Percentiles rank a stretch among this genome's conserved stretches.
phyloP scores from a whole-genome alignment of 2,797 vertebrate genomes.

The Xenopus petersii region DNA sequence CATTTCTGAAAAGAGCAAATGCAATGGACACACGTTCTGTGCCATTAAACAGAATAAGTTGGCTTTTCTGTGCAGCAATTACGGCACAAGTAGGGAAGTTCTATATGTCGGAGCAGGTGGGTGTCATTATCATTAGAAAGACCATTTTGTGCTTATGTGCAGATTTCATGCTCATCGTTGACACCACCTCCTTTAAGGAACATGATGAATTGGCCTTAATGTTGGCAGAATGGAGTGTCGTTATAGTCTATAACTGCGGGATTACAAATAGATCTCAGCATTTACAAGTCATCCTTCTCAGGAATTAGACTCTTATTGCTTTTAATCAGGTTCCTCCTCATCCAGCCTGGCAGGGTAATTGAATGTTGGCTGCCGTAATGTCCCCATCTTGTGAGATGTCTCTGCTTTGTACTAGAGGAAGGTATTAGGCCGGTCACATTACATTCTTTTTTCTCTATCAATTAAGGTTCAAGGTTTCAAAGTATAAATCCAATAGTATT shows the following conservation, averaged over 20 bases:
- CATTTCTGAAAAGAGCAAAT: too few relatives aligned
- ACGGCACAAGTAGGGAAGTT: too few relatives aligned
- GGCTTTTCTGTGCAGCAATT: too few relatives aligned
- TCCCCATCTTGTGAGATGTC: neutral
- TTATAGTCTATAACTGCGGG: conserved; percentile 7
- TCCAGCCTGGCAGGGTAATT: conserved; percentile 22
- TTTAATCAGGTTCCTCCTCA: conserved; percentile 29
- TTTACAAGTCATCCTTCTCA: conserved; percentile 25
- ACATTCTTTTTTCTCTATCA: too few relatives aligned
- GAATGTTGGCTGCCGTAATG: conserved; percentile 22
- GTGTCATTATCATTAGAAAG: conserved; percentile 15
- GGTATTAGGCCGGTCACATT: too few relatives aligned
- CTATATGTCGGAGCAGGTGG: neutral
- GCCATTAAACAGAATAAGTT: too few relatives aligned
- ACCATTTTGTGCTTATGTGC: conserved; percentile 12
- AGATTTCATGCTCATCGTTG: conserved; percentile 11
- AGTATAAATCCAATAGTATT: too few relatives aligned
- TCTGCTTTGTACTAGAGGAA: too few relatives aligned
- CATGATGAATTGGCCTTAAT: conserved; percentile 17
- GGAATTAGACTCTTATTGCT: conserved; percentile 26
- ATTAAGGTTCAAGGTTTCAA: too few relatives aligned
- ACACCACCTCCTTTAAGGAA: neutral
- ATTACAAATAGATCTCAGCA: conserved; percentile 17
- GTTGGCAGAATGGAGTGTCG: conserved; percentile 20
- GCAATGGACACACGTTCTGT: too few relatives aligned